Conservation (phyloP, 2,797 vertebrate species). For the Labeo calbasu region DNA sequence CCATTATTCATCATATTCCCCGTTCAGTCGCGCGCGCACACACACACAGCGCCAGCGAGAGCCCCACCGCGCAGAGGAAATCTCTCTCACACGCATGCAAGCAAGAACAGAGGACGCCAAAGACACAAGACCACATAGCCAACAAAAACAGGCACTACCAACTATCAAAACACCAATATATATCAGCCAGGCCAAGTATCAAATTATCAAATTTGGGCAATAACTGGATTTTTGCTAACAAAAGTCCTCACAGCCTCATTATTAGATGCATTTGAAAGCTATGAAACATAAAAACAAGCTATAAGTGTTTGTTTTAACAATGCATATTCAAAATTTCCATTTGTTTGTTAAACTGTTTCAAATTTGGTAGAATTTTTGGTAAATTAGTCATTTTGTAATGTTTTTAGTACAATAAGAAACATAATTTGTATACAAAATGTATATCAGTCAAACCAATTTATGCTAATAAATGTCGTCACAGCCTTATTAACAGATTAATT, state of each 20-base stretch:
- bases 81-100: constrained; percentile 52
- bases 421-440: neutral
- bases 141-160: constrained; percentile 10
- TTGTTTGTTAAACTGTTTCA: neutral
- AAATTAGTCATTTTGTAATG: no score
- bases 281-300: no score
- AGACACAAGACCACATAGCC: constrained; percentile 35
- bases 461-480: neutral
- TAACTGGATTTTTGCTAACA: no score
- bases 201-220: no score
- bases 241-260: no score
- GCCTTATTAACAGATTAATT: no score
- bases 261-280: no score
- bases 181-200: neutral
- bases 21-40: constrained; percentile 33
- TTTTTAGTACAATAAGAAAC: no score
- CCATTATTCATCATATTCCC: constrained; percentile 64
- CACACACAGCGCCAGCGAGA: constrained; percentile 28
- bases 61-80: constrained; percentile 54
- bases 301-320: neutral
- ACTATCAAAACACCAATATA: neutral
- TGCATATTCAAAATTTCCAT: neutral
- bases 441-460: neutral
- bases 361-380: neutral
- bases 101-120: constrained; percentile 27